Evolutionary conservation across 2,797 vertebrate species (phyloP).

Genomic region (Catharus ustulatus): DNA sequence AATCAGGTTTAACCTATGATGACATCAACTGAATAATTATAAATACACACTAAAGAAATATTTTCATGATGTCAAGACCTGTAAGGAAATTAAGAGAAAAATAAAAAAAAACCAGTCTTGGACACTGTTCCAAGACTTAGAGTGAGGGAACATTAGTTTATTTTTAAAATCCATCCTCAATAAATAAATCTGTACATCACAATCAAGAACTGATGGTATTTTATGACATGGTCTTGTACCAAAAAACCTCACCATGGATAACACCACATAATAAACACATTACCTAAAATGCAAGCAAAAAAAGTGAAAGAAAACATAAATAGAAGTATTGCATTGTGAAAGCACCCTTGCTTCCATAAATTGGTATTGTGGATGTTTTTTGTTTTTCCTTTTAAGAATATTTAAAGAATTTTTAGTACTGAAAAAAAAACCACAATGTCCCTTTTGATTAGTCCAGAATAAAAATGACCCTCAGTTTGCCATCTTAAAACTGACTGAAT

Average conservation of each 20-base stretch:
- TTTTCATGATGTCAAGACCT: background rate
- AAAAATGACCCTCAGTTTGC: background rate
- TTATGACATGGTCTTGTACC: background rate
- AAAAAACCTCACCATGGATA: background rate
- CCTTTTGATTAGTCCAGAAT: background rate
- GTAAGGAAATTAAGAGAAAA: background rate
- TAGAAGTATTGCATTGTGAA: background rate
- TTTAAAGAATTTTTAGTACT: background rate
- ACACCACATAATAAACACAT: background rate
- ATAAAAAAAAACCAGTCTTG: background rate
- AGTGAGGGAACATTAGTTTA: background rate
- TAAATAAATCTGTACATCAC: background rate
- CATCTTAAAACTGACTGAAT: background rate
- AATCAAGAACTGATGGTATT: background rate
- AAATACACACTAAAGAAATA: background rate
- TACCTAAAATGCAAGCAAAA: background rate
- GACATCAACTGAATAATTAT: background rate
- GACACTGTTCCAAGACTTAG: background rate
- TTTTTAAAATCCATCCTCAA: background rate
- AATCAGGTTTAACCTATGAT: background rate
- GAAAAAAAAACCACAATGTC: background rate
- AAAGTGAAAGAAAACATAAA: background rate
- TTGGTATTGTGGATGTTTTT: background rate
- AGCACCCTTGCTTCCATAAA: background rate
- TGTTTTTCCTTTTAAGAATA: background rate